Evolutionary conservation across 2,797 vertebrate genomes (phyloP).

Genomic region (Coluber constrictor): DNA sequence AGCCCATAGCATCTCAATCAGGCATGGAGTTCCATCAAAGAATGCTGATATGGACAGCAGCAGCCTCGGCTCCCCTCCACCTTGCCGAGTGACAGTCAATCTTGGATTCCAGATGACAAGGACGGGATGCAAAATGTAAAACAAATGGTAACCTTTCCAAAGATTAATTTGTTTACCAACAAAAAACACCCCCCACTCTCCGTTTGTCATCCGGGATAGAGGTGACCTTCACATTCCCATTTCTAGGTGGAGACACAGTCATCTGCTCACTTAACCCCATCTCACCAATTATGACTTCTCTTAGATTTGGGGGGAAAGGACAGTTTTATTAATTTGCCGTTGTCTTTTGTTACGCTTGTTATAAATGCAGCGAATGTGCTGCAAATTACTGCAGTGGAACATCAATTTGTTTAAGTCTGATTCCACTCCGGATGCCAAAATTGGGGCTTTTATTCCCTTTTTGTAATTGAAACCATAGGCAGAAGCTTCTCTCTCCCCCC

Average conservation of each 20-base stretch:
- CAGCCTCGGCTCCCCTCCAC: constrained; percentile 79
- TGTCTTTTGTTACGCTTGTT: constrained; percentile 69
- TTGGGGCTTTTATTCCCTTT: constrained; percentile 48
- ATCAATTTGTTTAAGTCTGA: constrained; percentile 74
- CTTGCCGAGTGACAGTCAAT: constrained; percentile 83
- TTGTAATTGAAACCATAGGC: constrained; percentile 65
- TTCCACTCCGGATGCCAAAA: constrained; percentile 68
- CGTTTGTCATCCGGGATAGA: constrained; percentile 83
- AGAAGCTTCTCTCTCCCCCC: not conserved
- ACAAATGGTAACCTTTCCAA: constrained; percentile 95
- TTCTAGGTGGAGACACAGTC: constrained; percentile 78
- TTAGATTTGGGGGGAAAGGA: constrained; percentile 69
- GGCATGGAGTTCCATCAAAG: constrained; percentile 83
- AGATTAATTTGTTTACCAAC: constrained; percentile 96
- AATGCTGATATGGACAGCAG: constrained; percentile 88
- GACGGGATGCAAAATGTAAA: constrained; percentile 83
- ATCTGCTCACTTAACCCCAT: constrained; percentile 79
- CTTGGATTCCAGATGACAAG: constrained; percentile 84
- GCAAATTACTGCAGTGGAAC: constrained; percentile 69
- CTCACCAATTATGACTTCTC: constrained; percentile 79
- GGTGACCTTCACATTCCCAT: constrained; percentile 87
- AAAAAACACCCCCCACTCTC: constrained; percentile 61
- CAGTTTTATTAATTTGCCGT: constrained; percentile 69
- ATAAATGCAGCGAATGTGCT: constrained; percentile 70
- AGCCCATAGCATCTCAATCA: constrained; percentile 96